Percentiles rank a stretch among this genome's conserved stretches.
phyloP scores from a whole-genome alignment of 2,888 invertebrate genomes.

The Tanytarsus gracilentus region DNA sequence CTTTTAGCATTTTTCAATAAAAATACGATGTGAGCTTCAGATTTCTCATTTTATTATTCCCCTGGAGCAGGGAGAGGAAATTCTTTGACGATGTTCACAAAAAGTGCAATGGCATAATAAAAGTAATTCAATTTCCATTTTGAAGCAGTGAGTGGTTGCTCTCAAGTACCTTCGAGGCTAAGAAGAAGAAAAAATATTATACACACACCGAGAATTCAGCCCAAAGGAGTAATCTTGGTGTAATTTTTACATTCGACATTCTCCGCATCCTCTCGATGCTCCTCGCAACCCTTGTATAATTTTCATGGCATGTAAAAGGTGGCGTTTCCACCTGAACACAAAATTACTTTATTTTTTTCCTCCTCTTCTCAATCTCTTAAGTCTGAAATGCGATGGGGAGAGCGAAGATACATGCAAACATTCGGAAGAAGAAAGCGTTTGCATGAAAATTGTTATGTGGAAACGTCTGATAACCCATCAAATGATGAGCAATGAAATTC shows the following conservation, averaged over 20 bases:
- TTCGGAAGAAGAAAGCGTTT: background rate
- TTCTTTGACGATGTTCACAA: too few species aligned
- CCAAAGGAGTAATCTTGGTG: conserved; percentile 32
- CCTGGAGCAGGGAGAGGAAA: too few species aligned
- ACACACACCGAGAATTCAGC: conserved; percentile 29
- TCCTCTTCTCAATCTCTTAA: background rate
- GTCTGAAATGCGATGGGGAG: background rate
- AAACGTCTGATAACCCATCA: conserved; percentile 16
- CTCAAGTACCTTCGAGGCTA: conserved; percentile 8
- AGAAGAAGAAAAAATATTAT: too few species aligned
- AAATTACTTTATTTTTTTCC: background rate
- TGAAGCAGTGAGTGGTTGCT: background rate
- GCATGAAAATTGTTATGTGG: background rate
- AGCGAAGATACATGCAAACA: background rate
- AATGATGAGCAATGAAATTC: conserved; percentile 22
- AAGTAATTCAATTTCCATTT: too few species aligned
- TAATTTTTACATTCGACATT: conserved; percentile 25
- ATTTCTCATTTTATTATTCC: too few species aligned
- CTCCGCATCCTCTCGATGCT: too few species aligned
- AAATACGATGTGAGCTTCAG: too few species aligned
- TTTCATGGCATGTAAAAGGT: conserved; percentile 4
- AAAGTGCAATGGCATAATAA: too few species aligned
- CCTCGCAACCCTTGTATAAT: background rate
- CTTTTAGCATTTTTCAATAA: too few species aligned
- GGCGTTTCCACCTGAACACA: background rate